Evolutionary conservation across 2,797 vertebrate species (phyloP), one percentile per base, ranked within the genome.

Genomic region (Ciconia nigra): DNA sequence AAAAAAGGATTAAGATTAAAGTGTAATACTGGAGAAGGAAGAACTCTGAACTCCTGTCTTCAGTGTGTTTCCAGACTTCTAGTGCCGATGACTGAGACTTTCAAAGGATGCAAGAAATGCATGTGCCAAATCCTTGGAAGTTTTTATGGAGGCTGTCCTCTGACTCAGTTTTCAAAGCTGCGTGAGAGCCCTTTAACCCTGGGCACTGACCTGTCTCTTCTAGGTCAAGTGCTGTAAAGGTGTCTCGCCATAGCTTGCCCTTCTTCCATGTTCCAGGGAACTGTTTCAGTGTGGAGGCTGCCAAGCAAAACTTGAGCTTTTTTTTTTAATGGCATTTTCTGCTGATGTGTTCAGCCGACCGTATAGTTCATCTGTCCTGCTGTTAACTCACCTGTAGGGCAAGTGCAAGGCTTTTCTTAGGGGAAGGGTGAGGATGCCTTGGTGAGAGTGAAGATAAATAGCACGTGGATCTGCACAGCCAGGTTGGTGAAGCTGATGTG

Each of bases 81-180:
- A 26, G 77, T 76, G 49, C 39, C 7, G 35, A 49, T 37, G 51
- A 49, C 58, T 17, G 63, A 73, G 67, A 33, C 76, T 74, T 78
- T 42, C 61, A 83, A 83, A 74, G 54, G 54, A 69, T 65, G 42
- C 78, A 83, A 86, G 72, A 91, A 87, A 78, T 66, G 39, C 18
- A 7, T 33, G n/a, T 85, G 46, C 37, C 54, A 93, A 74, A 85
- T 92, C 31, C 69, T 81, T 95, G 46, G 46, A 63, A 83, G 39
- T 58, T 87, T 91, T 89, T 77, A 5, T 83, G 61, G 78, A 91
- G 57, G 21, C 41, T 91, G 67, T 22, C 55, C 9, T 80, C 44
- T 87, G 71, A 73, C 67, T 96, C 84, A 71, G 47, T 62, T 95
- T 92, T 77, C 94, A 83, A 71, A 94, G 78, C 72, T 77, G 22